These are phyloP conservation scores for Sparidentex hasta DNA, from an alignment of 2,797 vertebrate genomes.

Conservation along the genomic window DNA sequence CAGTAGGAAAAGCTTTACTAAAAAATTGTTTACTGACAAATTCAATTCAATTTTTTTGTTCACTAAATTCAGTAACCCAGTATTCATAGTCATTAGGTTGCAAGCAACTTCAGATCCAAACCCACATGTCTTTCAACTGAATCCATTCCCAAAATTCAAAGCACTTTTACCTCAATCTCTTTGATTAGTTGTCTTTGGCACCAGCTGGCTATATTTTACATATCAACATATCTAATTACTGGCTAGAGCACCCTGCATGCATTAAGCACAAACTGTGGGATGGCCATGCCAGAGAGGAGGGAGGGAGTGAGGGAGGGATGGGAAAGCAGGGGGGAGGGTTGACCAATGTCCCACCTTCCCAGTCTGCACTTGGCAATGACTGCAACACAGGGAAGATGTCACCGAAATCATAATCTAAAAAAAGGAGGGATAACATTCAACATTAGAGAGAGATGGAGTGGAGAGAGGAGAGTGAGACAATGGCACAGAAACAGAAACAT, in stretches of 20 bases:
- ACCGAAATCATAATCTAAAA: constrained; percentile 99
- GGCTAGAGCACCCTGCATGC: constrained; percentile 77
- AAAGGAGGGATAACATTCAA: constrained; percentile 92
- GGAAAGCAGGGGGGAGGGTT: constrained; percentile 68
- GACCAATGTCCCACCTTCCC: constrained; percentile 98
- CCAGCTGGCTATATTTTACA: constrained; percentile 1
- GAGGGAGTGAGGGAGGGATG: constrained; percentile 28
- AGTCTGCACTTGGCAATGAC: constrained; percentile 98
- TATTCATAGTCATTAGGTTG: not conserved
- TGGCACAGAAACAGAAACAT: constrained; percentile 67
- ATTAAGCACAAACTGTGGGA: constrained; percentile 78
- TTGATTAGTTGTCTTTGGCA: constrained; percentile 14
- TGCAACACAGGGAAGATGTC: constrained; percentile 99
- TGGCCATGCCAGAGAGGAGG: constrained; percentile 75
- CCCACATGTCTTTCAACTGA: not conserved
- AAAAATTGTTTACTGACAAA: not conserved
- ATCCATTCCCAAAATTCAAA: not conserved
- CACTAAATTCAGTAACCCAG: not conserved
- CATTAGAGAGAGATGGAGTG: constrained; percentile 83
- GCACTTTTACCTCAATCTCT: not conserved
- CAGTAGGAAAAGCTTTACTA: not conserved
- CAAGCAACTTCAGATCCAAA: not conserved
- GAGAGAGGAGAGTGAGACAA: constrained; percentile 64
- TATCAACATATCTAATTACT: constrained; percentile 10
- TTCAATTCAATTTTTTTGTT: not conserved